These are phyloP conservation scores for Podarcis lilfordi DNA, from an alignment of 2,797 vertebrate genomes.

Conservation along the genomic window DNA sequence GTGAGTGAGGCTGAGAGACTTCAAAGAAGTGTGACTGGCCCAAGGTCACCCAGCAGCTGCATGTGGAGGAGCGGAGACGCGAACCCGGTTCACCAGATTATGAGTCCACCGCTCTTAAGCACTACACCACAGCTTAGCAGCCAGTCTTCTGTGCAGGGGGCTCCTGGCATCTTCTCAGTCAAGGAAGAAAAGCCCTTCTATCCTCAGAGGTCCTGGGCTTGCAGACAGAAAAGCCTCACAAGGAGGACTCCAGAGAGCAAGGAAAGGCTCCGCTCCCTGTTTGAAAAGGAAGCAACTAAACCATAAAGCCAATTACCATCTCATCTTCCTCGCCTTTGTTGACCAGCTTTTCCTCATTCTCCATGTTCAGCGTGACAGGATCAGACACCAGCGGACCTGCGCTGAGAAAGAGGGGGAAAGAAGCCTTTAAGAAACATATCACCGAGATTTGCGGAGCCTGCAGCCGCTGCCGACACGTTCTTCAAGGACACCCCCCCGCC, in stretches of 20 bases:
- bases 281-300: neutral
- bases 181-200: neutral
- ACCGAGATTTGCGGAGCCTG: neutral
- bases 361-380: conserved; percentile 84
- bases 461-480: no score
- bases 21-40: no score
- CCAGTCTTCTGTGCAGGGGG: neutral
- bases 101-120: no score
- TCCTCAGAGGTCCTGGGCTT: neutral
- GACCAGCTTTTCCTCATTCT: conserved; percentile 91
- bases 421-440: neutral
- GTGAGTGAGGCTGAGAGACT: no score
- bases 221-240: conserved; percentile 1
- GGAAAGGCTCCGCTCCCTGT: neutral
- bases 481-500: no score
- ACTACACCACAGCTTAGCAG: neutral
- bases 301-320: conserved; percentile 82
- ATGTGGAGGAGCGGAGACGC: accelerated
- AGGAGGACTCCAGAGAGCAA: neutral
- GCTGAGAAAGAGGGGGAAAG: conserved; percentile 42
- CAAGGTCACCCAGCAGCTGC: no score
- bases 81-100: no score
- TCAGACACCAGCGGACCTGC: conserved; percentile 70
- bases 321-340: conserved; percentile 95
- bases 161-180: neutral